phyloP scores from a whole-genome alignment of 1,140 invertebrate genomes.

The Ephestia elutella region DNA sequence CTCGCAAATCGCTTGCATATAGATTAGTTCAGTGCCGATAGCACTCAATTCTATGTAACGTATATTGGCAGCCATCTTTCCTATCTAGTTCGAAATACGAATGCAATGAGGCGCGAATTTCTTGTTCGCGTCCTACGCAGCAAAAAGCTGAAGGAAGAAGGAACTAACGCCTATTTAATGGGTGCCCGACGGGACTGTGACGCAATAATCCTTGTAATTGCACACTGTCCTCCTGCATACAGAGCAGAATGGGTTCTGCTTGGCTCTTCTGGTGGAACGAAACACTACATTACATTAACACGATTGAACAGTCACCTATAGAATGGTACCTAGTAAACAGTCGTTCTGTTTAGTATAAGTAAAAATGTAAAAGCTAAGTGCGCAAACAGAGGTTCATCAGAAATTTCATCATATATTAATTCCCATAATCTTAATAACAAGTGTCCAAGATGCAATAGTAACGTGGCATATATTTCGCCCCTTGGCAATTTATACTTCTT shows the following conservation, averaged over 20 bases:
- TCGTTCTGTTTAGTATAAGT: no score
- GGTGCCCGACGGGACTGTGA: constrained; percentile 1
- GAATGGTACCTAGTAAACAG: no score
- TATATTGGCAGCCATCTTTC: not conserved
- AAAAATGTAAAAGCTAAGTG: no score
- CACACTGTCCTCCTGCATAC: constrained; percentile 17
- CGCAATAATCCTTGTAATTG: constrained; percentile 24
- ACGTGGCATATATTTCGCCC: no score
- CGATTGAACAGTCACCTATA: no score
- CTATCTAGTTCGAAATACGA: not conserved
- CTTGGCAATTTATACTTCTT: no score
- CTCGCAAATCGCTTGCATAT: not conserved
- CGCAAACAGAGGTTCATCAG: no score
- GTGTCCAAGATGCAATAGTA: no score
- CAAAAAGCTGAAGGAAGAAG: constrained; percentile 19
- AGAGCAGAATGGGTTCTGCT: constrained; percentile 4
- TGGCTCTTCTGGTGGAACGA: not conserved
- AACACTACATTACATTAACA: no score
- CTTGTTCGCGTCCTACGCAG: not conserved
- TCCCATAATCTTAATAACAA: no score
- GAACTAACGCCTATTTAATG: constrained; percentile 15
- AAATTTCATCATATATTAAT: no score
- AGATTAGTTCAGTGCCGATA: not conserved
- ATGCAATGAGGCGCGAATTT: not conserved
- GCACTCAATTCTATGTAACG: not conserved